These are phyloP conservation scores for Myocastor coypus DNA, from an alignment of 2,113 vertebrate genomes.

Conservation along the genomic window DNA sequence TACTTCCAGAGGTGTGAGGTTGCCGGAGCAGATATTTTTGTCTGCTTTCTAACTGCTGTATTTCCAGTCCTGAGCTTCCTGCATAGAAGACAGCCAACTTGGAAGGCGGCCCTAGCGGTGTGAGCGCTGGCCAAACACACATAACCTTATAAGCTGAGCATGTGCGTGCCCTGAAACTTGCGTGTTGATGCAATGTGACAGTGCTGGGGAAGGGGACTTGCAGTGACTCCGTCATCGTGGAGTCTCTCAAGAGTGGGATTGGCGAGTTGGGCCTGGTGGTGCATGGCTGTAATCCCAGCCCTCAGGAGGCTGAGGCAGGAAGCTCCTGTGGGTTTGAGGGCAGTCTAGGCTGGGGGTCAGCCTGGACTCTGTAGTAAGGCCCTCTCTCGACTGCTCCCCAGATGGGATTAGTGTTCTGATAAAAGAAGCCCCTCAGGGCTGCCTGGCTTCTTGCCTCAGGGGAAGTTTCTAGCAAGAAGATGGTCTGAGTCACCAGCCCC, in stretches of 20 bases:
- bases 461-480: neutral
- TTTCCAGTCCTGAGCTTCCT: neutral
- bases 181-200: no score
- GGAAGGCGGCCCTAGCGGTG: neutral
- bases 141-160: neutral
- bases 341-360: neutral
- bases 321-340: neutral
- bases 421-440: neutral
- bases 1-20: neutral
- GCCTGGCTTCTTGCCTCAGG: neutral
- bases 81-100: neutral
- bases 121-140: neutral
- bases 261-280: neutral
- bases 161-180: neutral
- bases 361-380: neutral
- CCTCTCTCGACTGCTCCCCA: neutral
- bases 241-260: neutral
- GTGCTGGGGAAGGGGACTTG: neutral
- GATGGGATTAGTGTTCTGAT: neutral
- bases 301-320: neutral
- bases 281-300: no score
- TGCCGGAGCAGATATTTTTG: neutral
- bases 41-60: neutral
- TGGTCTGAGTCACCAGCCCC: neutral
- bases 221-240: neutral